Evolutionary conservation across 35 echinoderm and acorn worm species (phyloP), one percentile per base, ranked within the genome.

Genomic region (Diadema setosum): DNA sequence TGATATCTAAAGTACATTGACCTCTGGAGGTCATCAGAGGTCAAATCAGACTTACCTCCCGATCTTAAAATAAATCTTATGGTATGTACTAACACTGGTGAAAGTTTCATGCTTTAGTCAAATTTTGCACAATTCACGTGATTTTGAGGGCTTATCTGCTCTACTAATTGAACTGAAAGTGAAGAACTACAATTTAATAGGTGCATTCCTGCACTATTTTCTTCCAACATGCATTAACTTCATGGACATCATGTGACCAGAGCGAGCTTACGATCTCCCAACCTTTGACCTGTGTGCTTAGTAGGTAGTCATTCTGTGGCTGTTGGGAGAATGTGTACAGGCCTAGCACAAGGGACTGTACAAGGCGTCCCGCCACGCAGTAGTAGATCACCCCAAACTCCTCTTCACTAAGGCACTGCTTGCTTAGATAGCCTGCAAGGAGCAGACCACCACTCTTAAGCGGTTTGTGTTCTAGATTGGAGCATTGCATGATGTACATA

Each of bases 331-430:
- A 42, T 40, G 48, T 83, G 34, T 83, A 46, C 0, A 90, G 31
- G 0, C 78, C 78, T 8, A 82, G 55, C 11, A 65, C 60, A 8
- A 90, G 49, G 1, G 46, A 50, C 58, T 90, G 76, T 4, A 58
- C 78, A n/a, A 90, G 27, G 25, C 78, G 49, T 17, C 6, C 80
- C 20, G 80, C 57, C 23, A 90, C 49, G 59, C 87, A 90, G 87
- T 64, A 65, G 87, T 90, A 90, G 7, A 90, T 39, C 16, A 83
- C 31, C 4, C 17, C 25, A 57, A 35, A 50, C 35, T 90, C 87
- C 24, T 45, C 33, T 16, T 37, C 52, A n/a, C 50, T 29, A 25
- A 90, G 80, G 14, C 50, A 39, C 3, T 56, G 44, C 2, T 83
- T 35, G 6, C 55, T 69, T 23, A 83, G 87, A 58, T 64, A 90